These are phyloP conservation scores for Trachelus troglodyta DNA, from an alignment of 2,888 invertebrate genomes.

Conservation along the genomic window DNA sequence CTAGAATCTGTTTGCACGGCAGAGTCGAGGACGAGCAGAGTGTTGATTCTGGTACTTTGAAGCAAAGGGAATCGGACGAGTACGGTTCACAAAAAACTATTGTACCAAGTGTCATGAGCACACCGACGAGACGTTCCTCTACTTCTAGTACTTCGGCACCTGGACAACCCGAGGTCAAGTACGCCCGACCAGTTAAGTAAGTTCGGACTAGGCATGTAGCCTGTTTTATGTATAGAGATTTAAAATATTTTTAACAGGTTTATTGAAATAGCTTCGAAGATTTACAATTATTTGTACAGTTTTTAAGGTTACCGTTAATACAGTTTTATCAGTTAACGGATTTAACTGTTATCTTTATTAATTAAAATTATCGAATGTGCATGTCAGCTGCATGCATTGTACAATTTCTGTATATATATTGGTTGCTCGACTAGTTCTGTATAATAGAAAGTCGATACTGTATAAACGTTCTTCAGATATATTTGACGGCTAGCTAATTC, in stretches of 20 bases:
- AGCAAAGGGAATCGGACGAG: conserved; percentile 45
- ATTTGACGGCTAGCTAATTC: background rate
- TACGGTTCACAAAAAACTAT: conserved; percentile 49
- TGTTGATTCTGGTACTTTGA: conserved; percentile 46
- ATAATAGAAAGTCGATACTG: background rate
- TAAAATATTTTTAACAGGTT: background rate
- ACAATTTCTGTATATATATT: background rate
- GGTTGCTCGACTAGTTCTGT: background rate
- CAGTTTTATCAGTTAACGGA: background rate
- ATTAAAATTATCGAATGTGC: background rate
- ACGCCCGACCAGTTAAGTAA: conserved; percentile 61
- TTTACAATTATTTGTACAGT: background rate
- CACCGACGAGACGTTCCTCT: conserved; percentile 46
- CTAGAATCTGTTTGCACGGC: conserved; percentile 1
- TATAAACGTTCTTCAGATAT: background rate
- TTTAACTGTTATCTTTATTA: background rate
- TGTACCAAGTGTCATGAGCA: conserved; percentile 44
- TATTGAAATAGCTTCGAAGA: background rate
- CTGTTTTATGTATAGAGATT: conserved; percentile 13
- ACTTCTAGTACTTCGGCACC: conserved; percentile 44
- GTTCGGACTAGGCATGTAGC: conserved; percentile 40
- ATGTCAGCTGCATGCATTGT: background rate
- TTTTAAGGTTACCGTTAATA: background rate
- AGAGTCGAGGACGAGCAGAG: conserved; percentile 49
- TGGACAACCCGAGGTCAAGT: conserved; percentile 59